Evolutionary conservation across 2,113 vertebrate species (phyloP).

Genomic region (Oryzias melastigma): DNA sequence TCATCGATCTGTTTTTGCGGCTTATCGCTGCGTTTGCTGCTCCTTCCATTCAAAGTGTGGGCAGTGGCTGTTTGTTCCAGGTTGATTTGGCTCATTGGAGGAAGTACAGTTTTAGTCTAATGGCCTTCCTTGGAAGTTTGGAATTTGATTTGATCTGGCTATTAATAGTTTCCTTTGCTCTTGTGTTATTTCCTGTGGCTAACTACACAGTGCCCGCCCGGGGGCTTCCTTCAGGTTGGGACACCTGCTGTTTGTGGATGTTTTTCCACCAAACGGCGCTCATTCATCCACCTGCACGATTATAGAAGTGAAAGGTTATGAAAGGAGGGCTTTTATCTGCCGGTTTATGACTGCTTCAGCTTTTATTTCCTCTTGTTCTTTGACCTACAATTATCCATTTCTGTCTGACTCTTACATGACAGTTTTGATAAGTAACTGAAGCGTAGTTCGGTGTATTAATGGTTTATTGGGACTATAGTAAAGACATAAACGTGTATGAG

Average conservation of each 20-base stretch:
- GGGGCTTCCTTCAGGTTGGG: slow-evolving; percentile 43
- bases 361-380: slow-evolving; percentile 3
- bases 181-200: slow-evolving; percentile 63
- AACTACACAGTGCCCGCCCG: slow-evolving; percentile 16
- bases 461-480: too few relatives aligned
- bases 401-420: too few relatives aligned
- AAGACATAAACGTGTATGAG: too few relatives aligned
- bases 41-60: too few relatives aligned
- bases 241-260: slow-evolving; percentile 38
- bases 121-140: slow-evolving; percentile 17
- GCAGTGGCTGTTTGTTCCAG: too few relatives aligned
- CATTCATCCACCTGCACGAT: slow-evolving; percentile 12
- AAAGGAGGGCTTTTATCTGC: background rate
- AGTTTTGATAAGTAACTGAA: too few relatives aligned
- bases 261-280: slow-evolving; percentile 12
- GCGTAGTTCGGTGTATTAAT: too few relatives aligned
- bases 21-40: too few relatives aligned
- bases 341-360: slow-evolving; percentile 23
- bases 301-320: slow-evolving; percentile 9
- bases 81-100: background rate
- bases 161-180: slow-evolving; percentile 54
- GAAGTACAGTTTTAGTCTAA: slow-evolving; percentile 12
- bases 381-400: too few relatives aligned
- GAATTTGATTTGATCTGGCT: slow-evolving; percentile 50
- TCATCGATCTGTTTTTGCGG: too few relatives aligned